phyloP scores from a whole-genome alignment of 2,113 vertebrate species.

The Fulica atra region DNA sequence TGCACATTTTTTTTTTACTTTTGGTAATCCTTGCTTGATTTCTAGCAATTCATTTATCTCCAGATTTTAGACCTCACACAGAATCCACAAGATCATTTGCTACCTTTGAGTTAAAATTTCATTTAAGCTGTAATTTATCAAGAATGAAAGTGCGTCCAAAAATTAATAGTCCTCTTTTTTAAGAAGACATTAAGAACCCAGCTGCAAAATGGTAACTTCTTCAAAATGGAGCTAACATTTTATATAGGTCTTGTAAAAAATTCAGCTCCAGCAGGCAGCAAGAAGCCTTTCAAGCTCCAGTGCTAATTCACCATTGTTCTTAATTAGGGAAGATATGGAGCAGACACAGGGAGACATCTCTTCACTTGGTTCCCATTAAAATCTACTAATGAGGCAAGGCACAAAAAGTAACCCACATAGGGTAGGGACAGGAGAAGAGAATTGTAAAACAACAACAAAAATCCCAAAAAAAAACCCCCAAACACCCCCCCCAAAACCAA shows the following conservation, averaged over 20 bases:
- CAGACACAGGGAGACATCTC: conserved; percentile 15
- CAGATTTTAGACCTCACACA: not conserved
- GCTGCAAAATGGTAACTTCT: not conserved
- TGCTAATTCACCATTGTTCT: conserved; percentile 50
- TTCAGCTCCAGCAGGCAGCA: not conserved
- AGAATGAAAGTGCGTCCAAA: not conserved
- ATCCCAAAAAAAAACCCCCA: no score
- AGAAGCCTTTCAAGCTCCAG: conserved; percentile 31
- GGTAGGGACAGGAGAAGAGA: not conserved
- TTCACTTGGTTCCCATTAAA: conserved; percentile 50
- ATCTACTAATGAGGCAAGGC: conserved; percentile 50
- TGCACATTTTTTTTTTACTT: not conserved
- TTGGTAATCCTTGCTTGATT: not conserved
- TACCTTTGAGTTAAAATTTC: not conserved
- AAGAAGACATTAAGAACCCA: not conserved
- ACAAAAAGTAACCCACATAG: not conserved
- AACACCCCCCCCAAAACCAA: no score
- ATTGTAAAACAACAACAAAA: not conserved
- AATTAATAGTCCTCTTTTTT: not conserved
- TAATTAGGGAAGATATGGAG: conserved; percentile 53
- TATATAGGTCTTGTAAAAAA: not conserved
- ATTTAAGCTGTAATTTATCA: not conserved
- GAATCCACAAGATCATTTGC: not conserved
- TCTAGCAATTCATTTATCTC: not conserved
- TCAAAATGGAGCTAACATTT: not conserved